A percentile compares a stretch with the other conserved stretches of the same genome.
Evolutionary conservation across 1,140 invertebrate species (phyloP).

Genomic region (Drosophila hydei): DNA sequence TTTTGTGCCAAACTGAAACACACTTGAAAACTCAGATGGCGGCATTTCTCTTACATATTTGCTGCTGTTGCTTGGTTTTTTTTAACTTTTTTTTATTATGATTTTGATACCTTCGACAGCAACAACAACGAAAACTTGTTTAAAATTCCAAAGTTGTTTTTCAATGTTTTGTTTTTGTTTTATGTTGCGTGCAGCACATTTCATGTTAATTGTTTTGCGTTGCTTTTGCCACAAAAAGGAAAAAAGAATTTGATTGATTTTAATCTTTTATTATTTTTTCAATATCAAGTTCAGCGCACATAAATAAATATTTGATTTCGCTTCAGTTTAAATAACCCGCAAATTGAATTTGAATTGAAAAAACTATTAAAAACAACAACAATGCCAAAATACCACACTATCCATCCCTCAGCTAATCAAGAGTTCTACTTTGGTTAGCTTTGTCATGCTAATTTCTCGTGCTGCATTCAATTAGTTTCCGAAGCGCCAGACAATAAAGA

Average conservation of each 20-base stretch:
- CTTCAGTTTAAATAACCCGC: constrained; percentile 36
- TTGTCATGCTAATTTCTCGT: constrained; percentile 65
- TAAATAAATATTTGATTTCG: constrained; percentile 24
- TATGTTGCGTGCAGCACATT: constrained; percentile 38
- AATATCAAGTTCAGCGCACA: constrained; percentile 41
- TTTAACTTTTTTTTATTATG: constrained; percentile 3
- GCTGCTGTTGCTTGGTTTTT: constrained; percentile 10
- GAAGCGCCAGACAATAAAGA: constrained; percentile 8
- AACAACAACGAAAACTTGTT: constrained; percentile 46
- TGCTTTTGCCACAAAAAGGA: constrained; percentile 23
- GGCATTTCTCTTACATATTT: constrained; percentile 57
- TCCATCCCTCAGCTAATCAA: constrained; percentile 41
- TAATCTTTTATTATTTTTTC: constrained; percentile 19
- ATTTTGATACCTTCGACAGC: background rate
- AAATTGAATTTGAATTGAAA: constrained; percentile 28
- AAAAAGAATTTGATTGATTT: constrained; percentile 36
- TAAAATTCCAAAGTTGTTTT: constrained; percentile 51
- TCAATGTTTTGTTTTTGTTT: constrained; percentile 21
- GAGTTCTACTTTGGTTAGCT: constrained; percentile 53
- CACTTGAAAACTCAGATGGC: constrained; percentile 36
- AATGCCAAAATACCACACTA: background rate
- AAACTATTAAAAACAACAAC: constrained; percentile 33
- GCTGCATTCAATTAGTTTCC: constrained; percentile 24
- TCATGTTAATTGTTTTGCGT: constrained; percentile 48
- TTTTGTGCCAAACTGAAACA: constrained; percentile 4